Percentiles rank a stretch among this genome's conserved stretches.
These are phyloP conservation scores for Allophyes oxyacanthae DNA, from an alignment of 2,888 invertebrate species.

Conservation along the genomic window DNA sequence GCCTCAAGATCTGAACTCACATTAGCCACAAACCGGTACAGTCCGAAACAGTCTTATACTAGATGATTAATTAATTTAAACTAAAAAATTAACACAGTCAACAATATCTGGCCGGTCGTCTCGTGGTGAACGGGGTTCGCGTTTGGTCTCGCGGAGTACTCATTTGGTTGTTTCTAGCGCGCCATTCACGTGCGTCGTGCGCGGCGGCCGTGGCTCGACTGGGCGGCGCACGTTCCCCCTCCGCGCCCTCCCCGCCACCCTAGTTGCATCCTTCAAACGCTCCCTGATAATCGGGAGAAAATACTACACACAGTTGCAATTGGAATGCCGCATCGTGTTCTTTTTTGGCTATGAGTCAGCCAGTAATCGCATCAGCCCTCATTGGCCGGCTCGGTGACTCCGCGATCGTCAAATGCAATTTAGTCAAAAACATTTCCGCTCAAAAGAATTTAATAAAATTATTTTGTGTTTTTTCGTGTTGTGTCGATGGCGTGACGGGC, in stretches of 20 bases:
- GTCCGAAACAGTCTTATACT: slow-evolving; percentile 76
- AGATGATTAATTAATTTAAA: slow-evolving; percentile 59
- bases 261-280: slow-evolving; percentile 84
- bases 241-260: slow-evolving; percentile 60
- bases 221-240: slow-evolving; percentile 70
- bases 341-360: slow-evolving; percentile 84
- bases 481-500: slow-evolving; percentile 52
- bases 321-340: slow-evolving; percentile 81
- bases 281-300: slow-evolving; percentile 86
- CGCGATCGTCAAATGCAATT: slow-evolving; percentile 57
- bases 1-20: slow-evolving; percentile 81
- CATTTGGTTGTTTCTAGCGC: slow-evolving; percentile 74
- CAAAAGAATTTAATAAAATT: slow-evolving; percentile 41
- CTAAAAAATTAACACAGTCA: slow-evolving; percentile 73
- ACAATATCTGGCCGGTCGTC: slow-evolving; percentile 69
- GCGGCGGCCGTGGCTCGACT: slow-evolving; percentile 77
- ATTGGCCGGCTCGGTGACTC: slow-evolving; percentile 70
- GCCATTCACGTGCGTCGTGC: slow-evolving; percentile 70
- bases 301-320: slow-evolving; percentile 85
- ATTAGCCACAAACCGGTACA: slow-evolving; percentile 83
- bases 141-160: slow-evolving; percentile 76
- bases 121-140: slow-evolving; percentile 69
- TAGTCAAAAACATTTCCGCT: slow-evolving; percentile 44
- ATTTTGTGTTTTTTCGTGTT: slow-evolving; percentile 48
- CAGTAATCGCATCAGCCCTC: slow-evolving; percentile 80